Percentiles rank a stretch among this genome's conserved stretches.
Evolutionary conservation across 2,113 vertebrate genomes (phyloP).

Genomic region (Ginglymostoma cirratum): DNA sequence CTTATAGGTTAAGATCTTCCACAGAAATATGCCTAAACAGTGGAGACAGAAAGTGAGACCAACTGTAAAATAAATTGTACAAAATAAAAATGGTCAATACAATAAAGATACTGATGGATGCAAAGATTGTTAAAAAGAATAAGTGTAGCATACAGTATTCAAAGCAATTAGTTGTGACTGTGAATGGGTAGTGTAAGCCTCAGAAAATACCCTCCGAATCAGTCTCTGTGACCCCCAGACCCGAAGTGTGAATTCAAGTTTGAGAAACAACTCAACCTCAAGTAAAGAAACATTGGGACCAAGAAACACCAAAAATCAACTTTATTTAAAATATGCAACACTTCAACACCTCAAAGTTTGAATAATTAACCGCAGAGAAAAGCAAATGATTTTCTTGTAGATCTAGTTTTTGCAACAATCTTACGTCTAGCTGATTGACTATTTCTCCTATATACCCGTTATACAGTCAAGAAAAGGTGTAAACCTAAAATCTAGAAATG

Average conservation of each 20-base stretch:
- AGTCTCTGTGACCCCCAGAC: neutral
- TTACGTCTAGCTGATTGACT: neutral
- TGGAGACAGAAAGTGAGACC: neutral
- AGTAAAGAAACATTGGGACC: neutral
- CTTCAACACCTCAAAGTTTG: neutral
- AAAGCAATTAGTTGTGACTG: neutral
- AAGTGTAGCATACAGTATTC: neutral
- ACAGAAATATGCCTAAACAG: neutral
- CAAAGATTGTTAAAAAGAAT: neutral
- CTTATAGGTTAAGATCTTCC: neutral
- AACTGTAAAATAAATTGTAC: neutral
- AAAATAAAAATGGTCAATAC: neutral
- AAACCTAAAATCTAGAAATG: neutral
- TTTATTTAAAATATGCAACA: conserved; percentile 17
- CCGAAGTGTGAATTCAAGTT: neutral
- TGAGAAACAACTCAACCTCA: neutral
- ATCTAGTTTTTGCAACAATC: neutral
- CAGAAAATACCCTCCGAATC: neutral
- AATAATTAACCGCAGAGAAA: neutral
- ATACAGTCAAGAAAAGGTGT: neutral
- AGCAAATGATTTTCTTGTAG: neutral
- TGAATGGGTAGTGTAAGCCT: too few relatives aligned
- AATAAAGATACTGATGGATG: neutral
- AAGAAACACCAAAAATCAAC: neutral
- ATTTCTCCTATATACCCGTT: neutral